Evolutionary conservation across 2,113 vertebrate species (phyloP).

Genomic region (Eudyptes chrysolophus): DNA sequence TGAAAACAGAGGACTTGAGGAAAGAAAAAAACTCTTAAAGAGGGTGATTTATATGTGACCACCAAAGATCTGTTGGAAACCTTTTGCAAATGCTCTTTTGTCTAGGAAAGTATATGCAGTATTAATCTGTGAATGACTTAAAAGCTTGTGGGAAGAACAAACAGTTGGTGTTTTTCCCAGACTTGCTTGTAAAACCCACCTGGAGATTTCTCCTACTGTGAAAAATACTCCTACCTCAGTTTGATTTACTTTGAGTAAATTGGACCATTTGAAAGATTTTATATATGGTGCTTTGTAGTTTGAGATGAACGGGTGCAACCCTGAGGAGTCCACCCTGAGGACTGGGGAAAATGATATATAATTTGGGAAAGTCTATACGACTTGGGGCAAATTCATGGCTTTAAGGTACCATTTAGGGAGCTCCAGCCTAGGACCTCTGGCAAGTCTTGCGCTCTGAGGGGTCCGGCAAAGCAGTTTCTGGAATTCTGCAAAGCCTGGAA

Average conservation of each 20-base stretch:
- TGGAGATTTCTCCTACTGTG: constrained; percentile 58
- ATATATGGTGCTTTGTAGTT: background rate
- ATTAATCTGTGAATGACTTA: constrained; percentile 55
- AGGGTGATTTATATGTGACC: constrained; percentile 50
- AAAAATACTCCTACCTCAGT: constrained; percentile 31
- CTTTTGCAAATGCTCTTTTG: constrained; percentile 48
- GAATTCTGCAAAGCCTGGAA: background rate
- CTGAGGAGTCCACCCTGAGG: background rate
- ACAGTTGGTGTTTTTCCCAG: constrained; percentile 62
- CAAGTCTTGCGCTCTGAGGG: background rate
- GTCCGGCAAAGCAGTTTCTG: background rate
- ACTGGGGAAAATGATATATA: background rate
- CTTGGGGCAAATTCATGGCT: background rate
- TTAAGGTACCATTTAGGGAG: background rate
- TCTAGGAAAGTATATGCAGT: constrained; percentile 45
- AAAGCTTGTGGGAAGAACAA: constrained; percentile 63
- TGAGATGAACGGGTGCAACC: background rate
- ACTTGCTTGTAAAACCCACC: constrained; percentile 63
- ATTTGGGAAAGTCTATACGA: background rate
- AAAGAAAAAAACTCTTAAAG: constrained; percentile 1
- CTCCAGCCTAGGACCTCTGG: background rate
- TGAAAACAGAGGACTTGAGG: constrained; percentile 7
- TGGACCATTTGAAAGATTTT: background rate
- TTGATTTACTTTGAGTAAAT: background rate
- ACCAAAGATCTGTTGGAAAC: constrained; percentile 53